phyloP scores from a whole-genome alignment of 2,113 vertebrate species.

The Zootoca vivipara region DNA sequence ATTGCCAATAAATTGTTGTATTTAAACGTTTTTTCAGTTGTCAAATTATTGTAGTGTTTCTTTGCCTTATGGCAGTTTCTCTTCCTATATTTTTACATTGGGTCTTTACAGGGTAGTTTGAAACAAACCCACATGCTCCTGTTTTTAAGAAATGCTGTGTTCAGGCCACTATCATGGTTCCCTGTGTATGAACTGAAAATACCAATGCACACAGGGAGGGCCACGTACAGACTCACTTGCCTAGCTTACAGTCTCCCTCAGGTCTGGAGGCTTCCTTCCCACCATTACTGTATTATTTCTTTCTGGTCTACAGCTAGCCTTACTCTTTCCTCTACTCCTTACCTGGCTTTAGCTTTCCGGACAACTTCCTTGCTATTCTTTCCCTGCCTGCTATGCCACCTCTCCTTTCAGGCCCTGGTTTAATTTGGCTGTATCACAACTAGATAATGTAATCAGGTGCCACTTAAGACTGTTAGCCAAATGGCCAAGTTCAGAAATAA shows the following conservation, averaged over 20 bases:
- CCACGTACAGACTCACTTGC: background rate
- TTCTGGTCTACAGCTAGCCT: background rate
- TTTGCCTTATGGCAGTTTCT: background rate
- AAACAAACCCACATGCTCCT: background rate
- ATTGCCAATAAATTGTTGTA: slow-evolving; percentile 21
- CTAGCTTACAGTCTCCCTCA: background rate
- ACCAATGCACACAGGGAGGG: background rate
- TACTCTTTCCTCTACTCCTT: background rate
- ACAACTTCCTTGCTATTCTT: background rate
- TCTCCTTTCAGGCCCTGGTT: background rate
- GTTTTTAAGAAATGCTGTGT: background rate
- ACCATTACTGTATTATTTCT: background rate
- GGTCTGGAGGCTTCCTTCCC: background rate
- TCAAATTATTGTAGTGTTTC: background rate
- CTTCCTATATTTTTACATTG: background rate
- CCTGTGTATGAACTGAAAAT: background rate
- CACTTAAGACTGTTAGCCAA: background rate
- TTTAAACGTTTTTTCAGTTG: slow-evolving; percentile 19
- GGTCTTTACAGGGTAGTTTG: background rate
- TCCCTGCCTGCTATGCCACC: background rate
- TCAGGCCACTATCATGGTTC: background rate
- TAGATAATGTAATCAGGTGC: background rate
- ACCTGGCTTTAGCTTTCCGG: background rate
- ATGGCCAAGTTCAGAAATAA: background rate
- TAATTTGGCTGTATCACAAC: background rate